Conservation (phyloP, 2,888 invertebrate species). For the Malthinus flaveolus region DNA sequence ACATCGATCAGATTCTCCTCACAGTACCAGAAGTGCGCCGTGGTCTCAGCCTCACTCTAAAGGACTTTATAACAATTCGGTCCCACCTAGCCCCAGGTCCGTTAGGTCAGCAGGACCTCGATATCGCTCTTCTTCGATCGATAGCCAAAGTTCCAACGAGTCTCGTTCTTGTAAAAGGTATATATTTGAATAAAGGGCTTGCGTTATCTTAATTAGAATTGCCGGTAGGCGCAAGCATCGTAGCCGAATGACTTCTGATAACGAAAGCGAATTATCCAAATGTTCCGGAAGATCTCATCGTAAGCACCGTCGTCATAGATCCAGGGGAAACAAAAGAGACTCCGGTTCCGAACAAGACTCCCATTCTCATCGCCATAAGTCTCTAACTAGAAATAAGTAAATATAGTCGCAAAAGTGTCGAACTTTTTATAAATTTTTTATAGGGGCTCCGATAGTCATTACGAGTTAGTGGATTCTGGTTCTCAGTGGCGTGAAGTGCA, state of each 20-base stretch:
- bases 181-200: constrained; percentile 25
- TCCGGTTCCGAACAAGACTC: constrained; percentile 75
- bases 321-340: constrained; percentile 72
- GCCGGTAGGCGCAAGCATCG: constrained; percentile 67
- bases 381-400: constrained; percentile 42
- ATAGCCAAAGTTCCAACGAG: constrained; percentile 89
- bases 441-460: constrained; percentile 55
- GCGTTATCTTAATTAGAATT: not conserved
- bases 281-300: constrained; percentile 80
- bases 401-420: not conserved
- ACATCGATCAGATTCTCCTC: constrained; percentile 68
- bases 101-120: constrained; percentile 71
- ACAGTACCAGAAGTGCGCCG: constrained; percentile 82
- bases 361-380: constrained; percentile 48
- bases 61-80: constrained; percentile 66
- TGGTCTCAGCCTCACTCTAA: constrained; percentile 73
- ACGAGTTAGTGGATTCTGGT: constrained; percentile 83
- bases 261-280: constrained; percentile 87
- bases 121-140: constrained; percentile 78
- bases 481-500: constrained; percentile 89
- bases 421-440: no score
- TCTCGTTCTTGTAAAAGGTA: constrained; percentile 77
- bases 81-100: constrained; percentile 75
- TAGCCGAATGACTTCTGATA: constrained; percentile 82
- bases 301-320: constrained; percentile 74